Percentiles rank a stretch among this genome's conserved stretches.
These are phyloP conservation scores for Himalopsyche phryganea DNA, from an alignment of 1,140 invertebrate genomes.

Conservation along the genomic window DNA sequence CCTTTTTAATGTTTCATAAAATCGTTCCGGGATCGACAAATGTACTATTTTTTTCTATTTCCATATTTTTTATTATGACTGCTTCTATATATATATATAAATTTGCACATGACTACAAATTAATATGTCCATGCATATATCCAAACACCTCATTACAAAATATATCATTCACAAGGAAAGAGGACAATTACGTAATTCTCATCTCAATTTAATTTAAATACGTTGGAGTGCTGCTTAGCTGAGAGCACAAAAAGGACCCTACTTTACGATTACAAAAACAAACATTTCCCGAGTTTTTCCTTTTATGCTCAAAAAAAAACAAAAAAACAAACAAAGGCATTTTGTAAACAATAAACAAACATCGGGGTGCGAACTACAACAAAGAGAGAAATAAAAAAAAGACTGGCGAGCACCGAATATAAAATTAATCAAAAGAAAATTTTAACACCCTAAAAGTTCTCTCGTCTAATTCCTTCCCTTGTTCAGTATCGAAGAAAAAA, in stretches of 20 bases:
- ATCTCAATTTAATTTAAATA: too few species aligned
- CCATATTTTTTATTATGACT: too few species aligned
- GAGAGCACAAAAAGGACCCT: neutral
- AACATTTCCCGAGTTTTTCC: neutral
- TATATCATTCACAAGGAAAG: too few species aligned
- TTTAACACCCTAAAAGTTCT: slow-evolving; percentile 17
- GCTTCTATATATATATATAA: too few species aligned
- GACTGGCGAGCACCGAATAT: slow-evolving; percentile 11
- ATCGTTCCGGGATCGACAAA: too few species aligned
- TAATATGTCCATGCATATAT: too few species aligned
- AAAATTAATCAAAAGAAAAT: slow-evolving; percentile 25
- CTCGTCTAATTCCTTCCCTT: neutral
- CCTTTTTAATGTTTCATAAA: too few species aligned
- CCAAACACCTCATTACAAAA: too few species aligned
- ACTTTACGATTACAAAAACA: too few species aligned
- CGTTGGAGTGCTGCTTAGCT: neutral
- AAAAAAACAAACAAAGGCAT: slow-evolving; percentile 4
- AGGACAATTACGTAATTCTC: too few species aligned
- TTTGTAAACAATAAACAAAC: slow-evolving; percentile 9
- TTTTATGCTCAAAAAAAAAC: neutral
- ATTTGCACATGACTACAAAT: too few species aligned
- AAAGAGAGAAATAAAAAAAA: slow-evolving; percentile 10
- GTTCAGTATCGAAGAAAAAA: neutral
- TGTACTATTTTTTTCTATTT: too few species aligned
- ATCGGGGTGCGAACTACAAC: slow-evolving; percentile 2